Conservation (phyloP, 2,113 vertebrate species). For the Antechinus stuartii region DNA sequence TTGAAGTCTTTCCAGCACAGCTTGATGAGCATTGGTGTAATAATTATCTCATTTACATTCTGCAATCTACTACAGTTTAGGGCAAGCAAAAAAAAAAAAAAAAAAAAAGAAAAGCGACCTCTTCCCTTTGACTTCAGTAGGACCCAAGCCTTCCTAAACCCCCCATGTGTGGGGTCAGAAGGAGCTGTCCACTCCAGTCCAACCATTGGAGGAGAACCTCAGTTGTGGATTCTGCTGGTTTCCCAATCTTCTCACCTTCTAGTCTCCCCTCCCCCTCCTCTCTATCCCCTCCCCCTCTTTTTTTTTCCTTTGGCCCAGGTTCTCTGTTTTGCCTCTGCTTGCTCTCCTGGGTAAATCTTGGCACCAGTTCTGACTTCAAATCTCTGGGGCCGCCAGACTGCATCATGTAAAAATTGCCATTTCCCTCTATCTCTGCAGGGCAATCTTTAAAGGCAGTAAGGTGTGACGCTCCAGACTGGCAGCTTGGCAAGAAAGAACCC, state of each 20-base stretch:
- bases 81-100: slow-evolving; percentile 83
- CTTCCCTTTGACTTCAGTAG: slow-evolving; percentile 87
- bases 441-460: slow-evolving; percentile 99
- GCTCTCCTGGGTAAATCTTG: slow-evolving; percentile 98
- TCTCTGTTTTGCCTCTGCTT: slow-evolving; percentile 88
- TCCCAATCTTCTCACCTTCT: slow-evolving; percentile 61
- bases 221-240: slow-evolving; percentile 17
- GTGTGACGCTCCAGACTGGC: slow-evolving; percentile 99
- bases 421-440: slow-evolving; percentile 98
- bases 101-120: slow-evolving; percentile 79
- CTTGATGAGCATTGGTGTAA: slow-evolving; percentile 99
- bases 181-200: slow-evolving; percentile 54
- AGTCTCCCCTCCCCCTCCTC: slow-evolving; percentile 31
- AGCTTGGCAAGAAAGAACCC: slow-evolving; percentile 96
- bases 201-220: slow-evolving; percentile 65
- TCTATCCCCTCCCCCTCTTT: slow-evolving; percentile 45
- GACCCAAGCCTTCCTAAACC: slow-evolving; percentile 78
- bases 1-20: slow-evolving; percentile 99
- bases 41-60: slow-evolving; percentile 99
- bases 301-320: slow-evolving; percentile 83
- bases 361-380: slow-evolving; percentile 98
- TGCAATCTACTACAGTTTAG: slow-evolving; percentile 99
- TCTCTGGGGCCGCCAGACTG: slow-evolving; percentile 98
- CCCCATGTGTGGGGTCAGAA: not conserved
- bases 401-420: slow-evolving; percentile 94